These are phyloP conservation scores for Galagoides demidoff DNA, from an alignment of 2,797 vertebrate genomes.

Conservation along the genomic window DNA sequence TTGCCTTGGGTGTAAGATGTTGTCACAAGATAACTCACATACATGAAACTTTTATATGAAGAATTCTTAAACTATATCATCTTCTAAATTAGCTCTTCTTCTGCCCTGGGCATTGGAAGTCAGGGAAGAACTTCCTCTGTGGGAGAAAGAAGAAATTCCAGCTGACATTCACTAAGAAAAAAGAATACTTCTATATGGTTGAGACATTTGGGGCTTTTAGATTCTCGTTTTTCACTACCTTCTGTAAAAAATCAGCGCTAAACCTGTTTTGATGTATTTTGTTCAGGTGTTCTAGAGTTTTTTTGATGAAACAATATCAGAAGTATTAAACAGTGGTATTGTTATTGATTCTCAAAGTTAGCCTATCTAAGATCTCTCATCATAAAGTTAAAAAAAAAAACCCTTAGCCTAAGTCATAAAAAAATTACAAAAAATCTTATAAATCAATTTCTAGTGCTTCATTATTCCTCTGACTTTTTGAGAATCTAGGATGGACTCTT, in stretches of 20 bases:
- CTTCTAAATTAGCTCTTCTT: constrained; percentile 3
- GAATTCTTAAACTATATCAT: background rate
- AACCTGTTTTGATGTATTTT: background rate
- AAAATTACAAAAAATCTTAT: background rate
- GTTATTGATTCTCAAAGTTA: background rate
- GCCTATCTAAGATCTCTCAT: background rate
- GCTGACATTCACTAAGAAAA: background rate
- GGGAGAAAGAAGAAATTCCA: background rate
- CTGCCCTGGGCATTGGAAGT: background rate
- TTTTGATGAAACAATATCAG: background rate
- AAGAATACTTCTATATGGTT: background rate
- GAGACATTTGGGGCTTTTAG: background rate
- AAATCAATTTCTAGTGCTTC: background rate
- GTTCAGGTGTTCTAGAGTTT: background rate
- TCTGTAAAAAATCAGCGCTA: background rate
- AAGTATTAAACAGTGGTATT: background rate
- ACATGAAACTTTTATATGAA: background rate
- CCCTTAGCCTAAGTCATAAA: background rate
- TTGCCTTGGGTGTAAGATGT: constrained; percentile 24
- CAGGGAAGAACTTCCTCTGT: background rate
- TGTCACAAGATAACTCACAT: background rate
- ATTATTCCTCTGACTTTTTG: constrained; percentile 18
- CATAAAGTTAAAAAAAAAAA: background rate
- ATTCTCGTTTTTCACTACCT: background rate
- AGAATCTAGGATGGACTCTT: too few species aligned